phyloP scores from a whole-genome alignment of 2,888 invertebrate genomes.

The Bugulina stolonifera region DNA sequence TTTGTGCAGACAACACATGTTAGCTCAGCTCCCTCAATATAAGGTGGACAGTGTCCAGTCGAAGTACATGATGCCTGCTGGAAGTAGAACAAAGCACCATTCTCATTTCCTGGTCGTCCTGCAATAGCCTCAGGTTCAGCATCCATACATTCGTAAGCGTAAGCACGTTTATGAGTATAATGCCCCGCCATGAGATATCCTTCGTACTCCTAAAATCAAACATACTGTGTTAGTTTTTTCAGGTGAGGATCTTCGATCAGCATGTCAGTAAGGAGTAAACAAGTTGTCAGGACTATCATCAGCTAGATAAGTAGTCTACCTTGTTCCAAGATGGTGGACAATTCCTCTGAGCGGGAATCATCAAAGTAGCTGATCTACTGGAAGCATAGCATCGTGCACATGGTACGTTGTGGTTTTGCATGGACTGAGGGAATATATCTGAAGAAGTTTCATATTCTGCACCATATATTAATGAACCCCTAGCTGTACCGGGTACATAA shows the following conservation, averaged over 20 bases:
- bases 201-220: conserved; percentile 28
- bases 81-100: conserved; percentile 30
- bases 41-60: conserved; percentile 30
- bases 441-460: conserved; percentile 28
- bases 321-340: conserved; percentile 30
- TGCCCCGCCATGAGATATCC: conserved; percentile 29
- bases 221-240: no score
- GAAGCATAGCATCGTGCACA: conserved; percentile 30
- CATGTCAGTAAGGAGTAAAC: no score
- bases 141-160: conserved; percentile 30
- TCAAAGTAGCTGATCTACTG: conserved; percentile 27
- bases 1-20: conserved; percentile 30
- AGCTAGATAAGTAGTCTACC: no score
- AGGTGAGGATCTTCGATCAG: no score
- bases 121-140: conserved; percentile 28
- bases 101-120: conserved; percentile 24
- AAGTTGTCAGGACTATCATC: no score
- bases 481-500: background rate
- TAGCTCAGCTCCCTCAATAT: conserved; percentile 28
- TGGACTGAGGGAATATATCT: background rate
- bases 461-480: conserved; percentile 28
- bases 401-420: conserved; percentile 31
- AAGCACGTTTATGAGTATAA: conserved; percentile 20
- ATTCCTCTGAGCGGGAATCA: conserved; percentile 30
- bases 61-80: conserved; percentile 29